These are phyloP conservation scores for Ceramica pisi DNA, from an alignment of 2,888 invertebrate genomes.

Conservation along the genomic window DNA sequence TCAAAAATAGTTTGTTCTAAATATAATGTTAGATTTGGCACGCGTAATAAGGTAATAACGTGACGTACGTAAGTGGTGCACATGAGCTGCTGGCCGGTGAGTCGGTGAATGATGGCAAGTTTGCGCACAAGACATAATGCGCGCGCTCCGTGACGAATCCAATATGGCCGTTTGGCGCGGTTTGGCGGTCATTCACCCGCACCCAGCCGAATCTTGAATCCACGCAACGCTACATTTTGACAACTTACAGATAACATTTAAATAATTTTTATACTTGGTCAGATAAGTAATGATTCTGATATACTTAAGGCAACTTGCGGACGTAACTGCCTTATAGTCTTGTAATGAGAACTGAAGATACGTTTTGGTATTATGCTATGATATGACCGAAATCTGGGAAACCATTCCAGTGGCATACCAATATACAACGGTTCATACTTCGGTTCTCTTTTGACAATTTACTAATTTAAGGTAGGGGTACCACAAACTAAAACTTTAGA, in stretches of 20 bases:
- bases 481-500: slow-evolving; percentile 20
- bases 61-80: slow-evolving; percentile 53
- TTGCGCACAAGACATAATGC: slow-evolving; percentile 83
- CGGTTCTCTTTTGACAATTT: background rate
- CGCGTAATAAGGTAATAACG: slow-evolving; percentile 53
- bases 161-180: slow-evolving; percentile 88
- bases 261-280: slow-evolving; percentile 26
- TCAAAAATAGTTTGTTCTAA: slow-evolving; percentile 52
- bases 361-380: slow-evolving; percentile 9
- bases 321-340: background rate
- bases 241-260: slow-evolving; percentile 71
- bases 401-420: background rate
- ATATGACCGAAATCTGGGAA: background rate
- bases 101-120: slow-evolving; percentile 62
- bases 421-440: background rate
- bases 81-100: slow-evolving; percentile 54
- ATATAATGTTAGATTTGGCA: slow-evolving; percentile 59
- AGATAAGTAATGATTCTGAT: slow-evolving; percentile 22
- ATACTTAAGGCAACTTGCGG: background rate
- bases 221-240: slow-evolving; percentile 79
- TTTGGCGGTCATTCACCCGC: slow-evolving; percentile 89
- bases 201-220: slow-evolving; percentile 80
- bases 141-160: slow-evolving; percentile 88
- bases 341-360: background rate
- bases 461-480: background rate